Evolutionary conservation across 2,797 vertebrate genomes (phyloP).

Genomic region (Dicrostonyx torquatus): DNA sequence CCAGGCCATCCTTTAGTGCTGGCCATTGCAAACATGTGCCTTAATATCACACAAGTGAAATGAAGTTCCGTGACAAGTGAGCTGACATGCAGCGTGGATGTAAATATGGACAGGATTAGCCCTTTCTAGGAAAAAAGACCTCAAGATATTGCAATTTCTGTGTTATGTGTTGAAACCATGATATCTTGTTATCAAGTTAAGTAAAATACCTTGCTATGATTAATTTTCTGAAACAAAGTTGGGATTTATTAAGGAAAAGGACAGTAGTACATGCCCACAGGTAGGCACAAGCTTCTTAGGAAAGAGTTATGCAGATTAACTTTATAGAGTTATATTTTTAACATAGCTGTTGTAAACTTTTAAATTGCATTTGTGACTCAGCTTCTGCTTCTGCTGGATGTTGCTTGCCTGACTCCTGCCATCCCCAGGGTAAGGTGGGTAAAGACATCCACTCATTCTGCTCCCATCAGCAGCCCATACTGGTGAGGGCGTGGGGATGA

Average conservation of each 20-base stretch:
- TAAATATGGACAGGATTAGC: background rate
- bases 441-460: background rate
- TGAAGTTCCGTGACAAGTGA: background rate
- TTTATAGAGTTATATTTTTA: background rate
- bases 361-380: background rate
- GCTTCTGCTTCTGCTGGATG: background rate
- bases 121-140: background rate
- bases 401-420: background rate
- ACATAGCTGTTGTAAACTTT: background rate
- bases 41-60: background rate
- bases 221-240: background rate
- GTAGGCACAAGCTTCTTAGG: background rate
- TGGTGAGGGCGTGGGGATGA: background rate
- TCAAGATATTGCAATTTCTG: background rate
- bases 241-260: background rate
- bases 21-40: background rate
- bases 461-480: background rate
- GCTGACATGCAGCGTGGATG: background rate
- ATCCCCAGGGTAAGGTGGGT: background rate
- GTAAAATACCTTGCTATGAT: constrained; percentile 8
- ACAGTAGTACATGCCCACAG: background rate
- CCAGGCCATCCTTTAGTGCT: background rate
- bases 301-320: background rate
- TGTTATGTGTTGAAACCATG: background rate
- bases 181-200: background rate